Base-by-base conservation (phyloP, 2,888 invertebrate species). In the Pheosia gnoma region DNA sequence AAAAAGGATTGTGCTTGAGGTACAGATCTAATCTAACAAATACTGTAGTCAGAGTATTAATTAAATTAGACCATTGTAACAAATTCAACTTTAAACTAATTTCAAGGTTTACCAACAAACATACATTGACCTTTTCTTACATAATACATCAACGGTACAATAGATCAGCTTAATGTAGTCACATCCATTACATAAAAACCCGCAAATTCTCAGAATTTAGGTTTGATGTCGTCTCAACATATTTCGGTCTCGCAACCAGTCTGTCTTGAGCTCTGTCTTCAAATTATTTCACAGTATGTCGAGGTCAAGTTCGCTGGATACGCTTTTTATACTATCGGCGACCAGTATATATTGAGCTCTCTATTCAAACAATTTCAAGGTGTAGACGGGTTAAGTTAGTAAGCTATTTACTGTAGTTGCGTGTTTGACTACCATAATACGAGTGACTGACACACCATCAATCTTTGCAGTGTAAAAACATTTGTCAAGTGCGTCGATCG, bases 351-450 rank as follows among this genome's bases (percentile, higher is more conserved):
- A 0, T 11, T 58, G 66, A 63, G 6, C 61, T 10, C 5, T n/a
- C 6, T 53, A 54, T 37, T 6, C 25, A 3, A 25, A 11, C 9
- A 57, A 4, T 11, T 45, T 9, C 3, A 55, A 60, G 6, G 5
- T 4, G 7, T 45, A 45, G 47, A 52, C 3, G 57, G 59, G 7
- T 58, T 61, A 25, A 38, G 36, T 59, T 54, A 55, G 59, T 47
- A 5, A 9, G 43, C 8, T 0, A 7, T 4, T 56, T 7, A 10
- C 60, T 59, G 60, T 59, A 56, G 52, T 62, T 71, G 61, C 59
- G 56, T 64, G 49, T 67, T 62, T 66, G 60, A 57, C 59, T 59
- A 25, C 59, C 41, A 72, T 70, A 68, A 63, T 66, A 60, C 59
- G 6, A 58, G 53, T 53, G 53, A 53, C 11, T 41, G 69, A 63